phyloP scores from a whole-genome alignment of 2,113 vertebrate species.

The Bungarus multicinctus region DNA sequence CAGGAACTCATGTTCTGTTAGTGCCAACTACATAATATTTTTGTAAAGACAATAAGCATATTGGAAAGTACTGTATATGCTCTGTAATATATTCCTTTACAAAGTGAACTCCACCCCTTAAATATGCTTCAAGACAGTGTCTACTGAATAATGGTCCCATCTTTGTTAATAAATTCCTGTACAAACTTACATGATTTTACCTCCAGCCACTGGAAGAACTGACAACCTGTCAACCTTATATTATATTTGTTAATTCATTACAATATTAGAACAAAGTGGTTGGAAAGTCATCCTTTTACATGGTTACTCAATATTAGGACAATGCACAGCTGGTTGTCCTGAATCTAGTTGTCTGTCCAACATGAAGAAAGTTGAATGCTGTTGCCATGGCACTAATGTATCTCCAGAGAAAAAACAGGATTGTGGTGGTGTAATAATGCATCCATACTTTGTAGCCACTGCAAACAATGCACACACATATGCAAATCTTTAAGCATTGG shows the following conservation, averaged over 20 bases:
- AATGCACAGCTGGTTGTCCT: conserved; percentile 63
- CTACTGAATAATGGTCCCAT: background rate
- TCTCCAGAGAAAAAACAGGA: conserved; percentile 49
- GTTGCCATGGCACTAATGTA: conserved; percentile 68
- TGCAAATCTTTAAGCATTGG: conserved; percentile 63
- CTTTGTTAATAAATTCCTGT: conserved; percentile 25
- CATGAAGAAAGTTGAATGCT: conserved; percentile 65
- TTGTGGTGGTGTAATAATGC: conserved; percentile 52
- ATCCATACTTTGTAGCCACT: conserved; percentile 62
- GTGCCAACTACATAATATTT: background rate
- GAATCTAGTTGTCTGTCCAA: conserved; percentile 63
- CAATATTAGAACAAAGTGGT: background rate
- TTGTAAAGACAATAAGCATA: background rate
- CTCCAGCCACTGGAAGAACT: conserved; percentile 23
- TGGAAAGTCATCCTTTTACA: conserved; percentile 61
- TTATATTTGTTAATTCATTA: conserved; percentile 60
- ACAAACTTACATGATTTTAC: conserved; percentile 32
- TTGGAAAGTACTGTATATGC: background rate
- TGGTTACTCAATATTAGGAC: conserved; percentile 64
- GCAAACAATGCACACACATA: conserved; percentile 57
- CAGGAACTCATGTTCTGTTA: background rate
- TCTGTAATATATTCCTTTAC: background rate
- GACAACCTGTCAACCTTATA: conserved; percentile 16
- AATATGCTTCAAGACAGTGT: background rate
- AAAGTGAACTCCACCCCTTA: no score